Percentiles rank a stretch among this genome's conserved stretches.
Evolutionary conservation across 2,797 vertebrate genomes (phyloP).

Genomic region (Crax fasciolata): DNA sequence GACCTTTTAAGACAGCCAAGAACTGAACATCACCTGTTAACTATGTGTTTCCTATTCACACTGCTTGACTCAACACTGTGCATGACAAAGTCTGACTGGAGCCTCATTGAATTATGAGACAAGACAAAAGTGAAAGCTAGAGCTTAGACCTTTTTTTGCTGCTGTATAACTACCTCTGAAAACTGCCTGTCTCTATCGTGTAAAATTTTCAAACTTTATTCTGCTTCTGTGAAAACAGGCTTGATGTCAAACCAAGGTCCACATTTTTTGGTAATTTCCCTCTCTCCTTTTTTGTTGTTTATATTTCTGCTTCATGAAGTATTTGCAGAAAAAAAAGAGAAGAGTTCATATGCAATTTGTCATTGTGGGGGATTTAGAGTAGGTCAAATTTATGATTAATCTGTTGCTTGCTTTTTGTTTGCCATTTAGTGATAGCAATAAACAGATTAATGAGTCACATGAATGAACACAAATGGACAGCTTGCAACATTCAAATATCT

Average conservation of each 20-base stretch:
- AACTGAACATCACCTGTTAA: conserved; percentile 66
- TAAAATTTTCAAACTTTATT: neutral
- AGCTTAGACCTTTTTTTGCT: neutral
- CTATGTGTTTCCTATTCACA: conserved; percentile 45
- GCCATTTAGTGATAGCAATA: conserved; percentile 36
- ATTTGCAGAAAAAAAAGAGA: neutral
- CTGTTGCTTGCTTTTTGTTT: conserved; percentile 39
- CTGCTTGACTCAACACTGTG: neutral
- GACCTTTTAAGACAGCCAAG: conserved; percentile 70
- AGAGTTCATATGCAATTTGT: conserved; percentile 11
- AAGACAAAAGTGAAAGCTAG: conserved; percentile 6
- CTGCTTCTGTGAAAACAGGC: neutral
- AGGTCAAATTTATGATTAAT: conserved; percentile 61
- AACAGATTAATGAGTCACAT: conserved; percentile 13
- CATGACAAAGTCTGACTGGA: neutral
- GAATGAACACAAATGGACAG: conserved; percentile 24
- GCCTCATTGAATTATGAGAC: neutral
- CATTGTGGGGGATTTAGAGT: conserved; percentile 27
- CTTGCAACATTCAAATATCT: conserved; percentile 26
- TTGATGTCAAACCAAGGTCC: conserved; percentile 11
- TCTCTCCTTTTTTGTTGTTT: neutral
- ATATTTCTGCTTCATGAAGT: neutral
- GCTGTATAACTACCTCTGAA: neutral
- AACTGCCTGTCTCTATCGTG: neutral
- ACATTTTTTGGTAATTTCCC: neutral